These are phyloP conservation scores for Dione vanillae DNA, from an alignment of 2,888 invertebrate genomes.

Conservation along the genomic window DNA sequence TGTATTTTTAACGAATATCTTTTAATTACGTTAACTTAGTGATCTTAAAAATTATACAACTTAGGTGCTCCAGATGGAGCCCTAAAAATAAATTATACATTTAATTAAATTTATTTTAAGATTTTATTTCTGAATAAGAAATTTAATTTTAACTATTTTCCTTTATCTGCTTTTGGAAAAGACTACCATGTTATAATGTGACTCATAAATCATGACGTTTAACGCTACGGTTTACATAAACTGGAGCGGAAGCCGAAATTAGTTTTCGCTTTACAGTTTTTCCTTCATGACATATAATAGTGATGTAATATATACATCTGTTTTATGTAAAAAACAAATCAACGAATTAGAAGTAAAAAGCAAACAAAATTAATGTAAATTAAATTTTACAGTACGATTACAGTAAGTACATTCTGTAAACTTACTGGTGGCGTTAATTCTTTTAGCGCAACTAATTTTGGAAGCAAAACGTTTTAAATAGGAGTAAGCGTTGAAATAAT, in stretches of 20 bases:
- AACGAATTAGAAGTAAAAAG: slow-evolving; percentile 3
- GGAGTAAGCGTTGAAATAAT: neutral
- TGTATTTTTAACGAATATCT: too few relatives aligned
- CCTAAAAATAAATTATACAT: too few relatives aligned
- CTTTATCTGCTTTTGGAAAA: too few relatives aligned
- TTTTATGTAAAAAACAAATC: neutral
- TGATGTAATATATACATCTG: slow-evolving; percentile 6
- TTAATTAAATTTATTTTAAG: too few relatives aligned
- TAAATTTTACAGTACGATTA: slow-evolving; percentile 15
- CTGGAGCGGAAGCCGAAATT: neutral
- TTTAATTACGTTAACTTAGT: too few relatives aligned
- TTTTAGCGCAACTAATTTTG: neutral
- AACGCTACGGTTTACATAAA: neutral
- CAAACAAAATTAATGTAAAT: slow-evolving; percentile 19
- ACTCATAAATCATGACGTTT: neutral
- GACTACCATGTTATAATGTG: neutral
- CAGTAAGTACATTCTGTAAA: neutral
- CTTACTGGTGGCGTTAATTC: slow-evolving; percentile 12
- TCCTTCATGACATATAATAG: neutral
- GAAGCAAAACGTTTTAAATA: slow-evolving; percentile 1
- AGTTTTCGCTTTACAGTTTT: slow-evolving; percentile 1
- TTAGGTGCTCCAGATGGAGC: too few relatives aligned
- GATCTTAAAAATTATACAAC: too few relatives aligned
- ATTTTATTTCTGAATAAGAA: too few relatives aligned
- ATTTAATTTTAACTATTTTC: too few relatives aligned